phyloP scores from a whole-genome alignment of 2,797 vertebrate species.

The Myioborus miniatus region DNA sequence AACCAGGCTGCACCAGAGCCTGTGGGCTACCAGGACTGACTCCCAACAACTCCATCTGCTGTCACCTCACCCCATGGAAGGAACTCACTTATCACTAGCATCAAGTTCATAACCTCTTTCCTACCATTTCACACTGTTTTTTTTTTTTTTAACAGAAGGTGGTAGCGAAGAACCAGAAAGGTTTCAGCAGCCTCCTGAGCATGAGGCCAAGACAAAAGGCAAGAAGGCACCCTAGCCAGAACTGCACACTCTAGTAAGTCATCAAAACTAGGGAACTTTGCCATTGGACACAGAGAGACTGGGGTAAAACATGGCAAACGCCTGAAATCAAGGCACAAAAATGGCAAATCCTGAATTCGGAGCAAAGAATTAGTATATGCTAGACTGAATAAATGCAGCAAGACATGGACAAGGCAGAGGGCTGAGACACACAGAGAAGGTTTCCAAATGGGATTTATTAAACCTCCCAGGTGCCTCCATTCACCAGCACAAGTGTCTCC shows the following conservation, averaged over 20 bases:
- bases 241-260: background rate
- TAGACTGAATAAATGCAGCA: background rate
- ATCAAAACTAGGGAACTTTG: background rate
- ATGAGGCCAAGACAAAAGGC: background rate
- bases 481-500: background rate
- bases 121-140: background rate
- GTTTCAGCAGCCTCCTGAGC: background rate
- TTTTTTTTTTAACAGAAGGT: background rate
- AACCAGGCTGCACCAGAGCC: background rate
- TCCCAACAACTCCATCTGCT: background rate
- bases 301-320: background rate
- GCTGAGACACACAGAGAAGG: background rate
- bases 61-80: background rate
- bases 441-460: background rate
- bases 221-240: background rate
- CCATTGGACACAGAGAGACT: background rate
- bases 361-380: background rate
- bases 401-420: background rate
- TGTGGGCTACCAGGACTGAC: background rate
- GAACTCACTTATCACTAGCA: background rate
- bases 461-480: background rate
- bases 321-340: background rate
- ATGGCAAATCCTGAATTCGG: background rate
- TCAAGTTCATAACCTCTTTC: background rate
- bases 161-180: background rate